Evolutionary conservation across 2,113 vertebrate genomes (phyloP).

Genomic region (Apaloderma vittatum): DNA sequence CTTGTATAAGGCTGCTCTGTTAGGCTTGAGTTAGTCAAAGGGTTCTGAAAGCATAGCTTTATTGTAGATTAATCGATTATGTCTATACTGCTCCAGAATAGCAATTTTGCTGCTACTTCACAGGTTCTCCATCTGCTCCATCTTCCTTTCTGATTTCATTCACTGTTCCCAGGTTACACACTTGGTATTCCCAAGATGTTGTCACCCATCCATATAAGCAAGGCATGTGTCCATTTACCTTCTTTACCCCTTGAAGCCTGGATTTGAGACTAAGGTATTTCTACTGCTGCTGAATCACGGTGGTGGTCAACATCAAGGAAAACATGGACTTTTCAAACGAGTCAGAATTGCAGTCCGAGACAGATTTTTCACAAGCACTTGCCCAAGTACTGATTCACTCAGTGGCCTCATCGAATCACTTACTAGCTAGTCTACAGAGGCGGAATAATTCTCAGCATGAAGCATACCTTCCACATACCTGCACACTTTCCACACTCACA

Average conservation of each 20-base stretch:
- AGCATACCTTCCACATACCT: background rate
- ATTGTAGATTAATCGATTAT: background rate
- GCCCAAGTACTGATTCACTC: background rate
- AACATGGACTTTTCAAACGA: background rate
- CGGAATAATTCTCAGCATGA: background rate
- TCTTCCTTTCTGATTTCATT: background rate
- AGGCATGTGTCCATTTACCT: background rate
- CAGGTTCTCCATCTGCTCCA: background rate
- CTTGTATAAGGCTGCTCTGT: background rate
- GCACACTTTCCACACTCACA: rapidly evolving
- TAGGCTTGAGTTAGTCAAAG: background rate
- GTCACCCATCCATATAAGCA: background rate
- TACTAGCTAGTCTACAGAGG: background rate
- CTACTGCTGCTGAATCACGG: background rate
- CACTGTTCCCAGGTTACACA: background rate
- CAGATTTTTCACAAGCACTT: background rate
- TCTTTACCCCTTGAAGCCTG: background rate
- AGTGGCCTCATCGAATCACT: background rate
- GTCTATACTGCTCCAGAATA: background rate
- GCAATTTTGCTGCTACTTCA: background rate
- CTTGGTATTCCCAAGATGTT: background rate
- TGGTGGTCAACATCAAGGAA: background rate
- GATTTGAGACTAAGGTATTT: background rate
- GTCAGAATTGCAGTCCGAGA: background rate
- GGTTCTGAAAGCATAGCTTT: background rate